phyloP scores from a whole-genome alignment of 1,140 invertebrate genomes.

The Zelostemma sp. region DNA sequence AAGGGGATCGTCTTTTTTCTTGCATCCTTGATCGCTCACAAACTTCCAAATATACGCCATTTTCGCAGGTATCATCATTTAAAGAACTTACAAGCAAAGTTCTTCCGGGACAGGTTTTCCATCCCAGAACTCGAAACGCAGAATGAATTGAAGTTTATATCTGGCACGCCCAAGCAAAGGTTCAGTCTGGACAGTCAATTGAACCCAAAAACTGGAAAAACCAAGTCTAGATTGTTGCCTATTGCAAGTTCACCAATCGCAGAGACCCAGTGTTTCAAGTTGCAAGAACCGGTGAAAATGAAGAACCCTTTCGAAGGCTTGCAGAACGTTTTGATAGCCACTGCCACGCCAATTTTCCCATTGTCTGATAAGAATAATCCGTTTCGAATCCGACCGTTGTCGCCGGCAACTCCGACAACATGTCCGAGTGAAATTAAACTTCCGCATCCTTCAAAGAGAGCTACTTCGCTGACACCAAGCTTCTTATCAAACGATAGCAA shows the following conservation, averaged over 20 bases:
- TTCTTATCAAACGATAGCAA: conserved; percentile 21
- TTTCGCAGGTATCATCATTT: conserved; percentile 30
- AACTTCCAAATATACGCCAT: not conserved
- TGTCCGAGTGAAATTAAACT: conserved; percentile 9
- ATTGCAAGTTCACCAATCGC: conserved; percentile 64
- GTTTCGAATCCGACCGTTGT: conserved; percentile 12
- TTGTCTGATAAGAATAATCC: conserved; percentile 45
- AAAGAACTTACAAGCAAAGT: conserved; percentile 43
- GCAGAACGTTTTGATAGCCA: conserved; percentile 56
- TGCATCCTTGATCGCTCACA: no score
- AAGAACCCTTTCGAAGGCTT: conserved; percentile 52
- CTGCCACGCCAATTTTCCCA: conserved; percentile 58
- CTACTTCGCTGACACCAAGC: conserved; percentile 15
- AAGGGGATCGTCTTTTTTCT: no score
- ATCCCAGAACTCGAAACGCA: conserved; percentile 64
- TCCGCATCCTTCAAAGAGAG: not conserved
- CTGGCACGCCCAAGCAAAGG: conserved; percentile 62
- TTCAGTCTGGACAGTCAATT: conserved; percentile 63
- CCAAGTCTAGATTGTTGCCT: conserved; percentile 55
- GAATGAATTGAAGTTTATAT: conserved; percentile 60
- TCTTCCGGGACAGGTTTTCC: conserved; percentile 62
- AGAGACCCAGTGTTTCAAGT: conserved; percentile 51
- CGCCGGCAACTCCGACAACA: conserved; percentile 4
- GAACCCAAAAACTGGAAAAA: conserved; percentile 49
- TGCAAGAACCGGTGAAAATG: conserved; percentile 15